Evolutionary conservation across 2,888 invertebrate species (phyloP), one percentile per base, ranked within the genome.

Genomic region (Drosophila subquinaria): DNA sequence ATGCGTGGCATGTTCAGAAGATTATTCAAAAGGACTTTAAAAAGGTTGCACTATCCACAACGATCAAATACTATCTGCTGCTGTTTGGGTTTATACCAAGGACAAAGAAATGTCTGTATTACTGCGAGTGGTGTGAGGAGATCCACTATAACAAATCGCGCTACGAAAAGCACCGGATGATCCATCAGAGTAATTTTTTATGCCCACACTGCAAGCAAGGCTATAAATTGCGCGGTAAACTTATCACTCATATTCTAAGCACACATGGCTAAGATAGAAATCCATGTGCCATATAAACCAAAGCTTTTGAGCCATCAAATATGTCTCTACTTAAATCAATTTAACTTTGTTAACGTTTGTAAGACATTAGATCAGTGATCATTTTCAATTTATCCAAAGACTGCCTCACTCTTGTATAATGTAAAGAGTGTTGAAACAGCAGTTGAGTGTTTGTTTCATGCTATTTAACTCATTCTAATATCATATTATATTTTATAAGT

Each of bases 71-170:
- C 36, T 84, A 82, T 73, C 53, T 90, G 8, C 30, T 66, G 1
- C 48, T 83, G 11, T 89, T 90, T 51, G 17, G 33, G 2, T 90
- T 63, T 57, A 52, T 90, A 23, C 81, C 91, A 4, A 82, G 76
- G n/a, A 56, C 74, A 4, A 74, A 59, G 27, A 71, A 67, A 11
- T 79, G 70, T 42, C 11, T 62, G 0, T 85, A 69, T 43, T 82
- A 74, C 51, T 90, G 91, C 50, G 89, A 90, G n/a, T 77, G 65
- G 40, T 91, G 91, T 23, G 63, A 78, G 0, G 69, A 81, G 15
- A 61, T 20, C 47, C 79, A 70, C n/a, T 52, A n/a, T 13, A 56
- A 57, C 17, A 81, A 79, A 27, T 10, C 60, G 1, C 59, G 51
- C 55, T 90, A 82, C 59, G 69, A 60, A 20, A 71, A 59, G 4